Evolutionary conservation across 2,888 invertebrate species (phyloP).

Genomic region (Cosmopolites sordidus): DNA sequence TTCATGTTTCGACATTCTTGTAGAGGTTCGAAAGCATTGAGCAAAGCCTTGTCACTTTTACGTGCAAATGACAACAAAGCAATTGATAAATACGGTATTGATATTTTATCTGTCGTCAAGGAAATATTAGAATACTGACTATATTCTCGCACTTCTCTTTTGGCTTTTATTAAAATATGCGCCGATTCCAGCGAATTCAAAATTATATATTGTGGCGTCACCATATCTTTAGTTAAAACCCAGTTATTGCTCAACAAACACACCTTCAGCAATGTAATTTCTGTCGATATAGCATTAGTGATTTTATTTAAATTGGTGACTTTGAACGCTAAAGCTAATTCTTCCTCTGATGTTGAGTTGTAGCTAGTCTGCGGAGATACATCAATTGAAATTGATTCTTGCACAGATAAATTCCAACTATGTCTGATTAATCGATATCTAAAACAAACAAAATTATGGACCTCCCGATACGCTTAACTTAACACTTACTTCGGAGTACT

Average conservation of each 20-base stretch:
- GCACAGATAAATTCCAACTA: constrained; percentile 59
- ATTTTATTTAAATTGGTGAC: constrained; percentile 66
- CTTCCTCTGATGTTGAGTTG: constrained; percentile 49
- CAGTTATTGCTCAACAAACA: constrained; percentile 60
- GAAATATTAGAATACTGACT: constrained; percentile 45
- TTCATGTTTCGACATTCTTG: constrained; percentile 31
- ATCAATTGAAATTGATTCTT: constrained; percentile 57
- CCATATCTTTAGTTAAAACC: constrained; percentile 49
- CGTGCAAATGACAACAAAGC: constrained; percentile 51
- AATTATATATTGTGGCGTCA: constrained; percentile 43
- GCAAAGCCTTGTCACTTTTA: constrained; percentile 38
- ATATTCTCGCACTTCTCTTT: constrained; percentile 35
- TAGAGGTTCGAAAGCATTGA: constrained; percentile 39
- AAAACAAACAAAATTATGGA: constrained; percentile 19
- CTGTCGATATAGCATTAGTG: constrained; percentile 56
- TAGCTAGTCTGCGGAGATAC: constrained; percentile 51
- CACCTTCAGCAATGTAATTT: constrained; percentile 56
- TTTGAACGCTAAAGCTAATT: constrained; percentile 63
- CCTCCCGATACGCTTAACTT: not conserved
- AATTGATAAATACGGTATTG: constrained; percentile 36
- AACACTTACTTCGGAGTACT: constrained; percentile 42
- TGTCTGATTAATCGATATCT: constrained; percentile 62
- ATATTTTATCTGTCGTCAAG: constrained; percentile 35
- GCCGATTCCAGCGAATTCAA: constrained; percentile 53
- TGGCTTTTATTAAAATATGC: constrained; percentile 53